Percentiles rank a stretch among this genome's conserved stretches.
phyloP scores from a whole-genome alignment of 2,888 invertebrate species.

The Rotaria sp. region DNA sequence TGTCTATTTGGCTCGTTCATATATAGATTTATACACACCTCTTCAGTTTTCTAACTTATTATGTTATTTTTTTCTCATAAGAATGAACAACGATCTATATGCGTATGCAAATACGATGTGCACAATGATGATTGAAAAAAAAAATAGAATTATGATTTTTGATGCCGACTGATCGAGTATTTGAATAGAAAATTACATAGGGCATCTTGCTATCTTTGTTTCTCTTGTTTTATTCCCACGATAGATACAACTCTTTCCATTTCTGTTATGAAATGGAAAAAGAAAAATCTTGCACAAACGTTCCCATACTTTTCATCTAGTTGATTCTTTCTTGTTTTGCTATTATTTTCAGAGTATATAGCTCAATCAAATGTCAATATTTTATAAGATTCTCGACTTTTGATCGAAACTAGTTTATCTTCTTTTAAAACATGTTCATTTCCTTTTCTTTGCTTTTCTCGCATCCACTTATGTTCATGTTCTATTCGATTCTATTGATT shows the following conservation, averaged over 20 bases:
- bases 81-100: background rate
- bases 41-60: background rate
- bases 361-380: background rate
- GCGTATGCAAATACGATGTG: background rate
- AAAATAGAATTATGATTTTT: background rate
- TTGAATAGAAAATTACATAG: background rate
- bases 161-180: background rate
- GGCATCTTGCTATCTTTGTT: background rate
- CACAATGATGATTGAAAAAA: background rate
- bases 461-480: background rate
- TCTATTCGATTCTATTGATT: background rate
- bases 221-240: background rate
- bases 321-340: background rate
- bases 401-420: background rate
- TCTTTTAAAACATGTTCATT: background rate
- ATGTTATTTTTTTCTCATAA: background rate
- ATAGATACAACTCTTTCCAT: background rate
- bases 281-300: background rate
- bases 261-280: background rate
- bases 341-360: background rate
- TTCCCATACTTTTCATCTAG: background rate
- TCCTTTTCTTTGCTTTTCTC: background rate
- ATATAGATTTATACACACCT: background rate
- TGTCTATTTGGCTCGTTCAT: background rate
- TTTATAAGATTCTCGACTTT: background rate